Evolutionary conservation across 2,888 invertebrate species (phyloP), one percentile per base, ranked within the genome.

Genomic region (Acrobasis suavella): DNA sequence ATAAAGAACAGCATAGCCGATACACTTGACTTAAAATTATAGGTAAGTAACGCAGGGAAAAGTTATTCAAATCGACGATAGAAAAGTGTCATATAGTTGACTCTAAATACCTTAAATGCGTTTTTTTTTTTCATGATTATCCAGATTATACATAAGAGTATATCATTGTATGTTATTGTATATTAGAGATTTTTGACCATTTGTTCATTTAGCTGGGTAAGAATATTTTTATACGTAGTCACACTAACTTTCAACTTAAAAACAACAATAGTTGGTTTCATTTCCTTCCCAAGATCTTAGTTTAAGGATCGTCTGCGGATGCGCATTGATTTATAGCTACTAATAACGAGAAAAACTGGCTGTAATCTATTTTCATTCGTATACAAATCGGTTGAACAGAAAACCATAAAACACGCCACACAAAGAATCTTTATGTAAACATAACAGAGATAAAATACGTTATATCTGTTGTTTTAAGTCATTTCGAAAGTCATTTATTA

Each of bases 361-460:
- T 87, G 87, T 91, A 91, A 92, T 89, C 92, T 92, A 92, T 92
- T 92, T 91, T 78, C 89, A 91, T 86, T 87, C 83, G 90, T 92
- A 89, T 81, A 92, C 91, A 90, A 87, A 91, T 91, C 89, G 91
- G 89, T 89, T 85, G 89, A 92, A 91, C 91, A 89, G 89, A 91
- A 91, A 92, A 89, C 91, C 85, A 85, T 92, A 90, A 92, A 92
- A 91, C 89, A 84, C 88, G 87, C 82, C 88, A 90, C 91, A 91
- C 91, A 91, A 91, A 91, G 91, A 90, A 91, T 90, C 90, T 89
- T 91, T 89, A 89, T 85, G 88, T 91, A 91, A 91, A 91, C 90
- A 90, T 85, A 91, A 89, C 86, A 87, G 83, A 87, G 90, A 81
- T 90, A 86, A 90, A 87, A 88, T 82, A 78, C 78, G 86, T 89